These are phyloP conservation scores for Umimayanthus kanabou DNA, from an alignment of 92 coral and sea anemone species.

Conservation along the genomic window DNA sequence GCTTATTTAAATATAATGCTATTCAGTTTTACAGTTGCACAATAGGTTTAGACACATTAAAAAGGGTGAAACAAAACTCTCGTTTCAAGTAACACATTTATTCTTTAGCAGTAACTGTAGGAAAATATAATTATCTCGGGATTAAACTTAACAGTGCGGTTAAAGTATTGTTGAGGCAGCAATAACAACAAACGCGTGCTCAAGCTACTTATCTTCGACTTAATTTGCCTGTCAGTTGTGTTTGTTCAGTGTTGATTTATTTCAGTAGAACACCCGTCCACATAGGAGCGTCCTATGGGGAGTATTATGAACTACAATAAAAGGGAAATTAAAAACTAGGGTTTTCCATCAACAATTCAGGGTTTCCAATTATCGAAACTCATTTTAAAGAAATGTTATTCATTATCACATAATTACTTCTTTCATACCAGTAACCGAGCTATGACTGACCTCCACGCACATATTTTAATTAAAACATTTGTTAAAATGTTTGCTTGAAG, in stretches of 20 bases:
- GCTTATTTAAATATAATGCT: not conserved
- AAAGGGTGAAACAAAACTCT: not conserved
- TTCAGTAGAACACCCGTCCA: conserved; percentile 14
- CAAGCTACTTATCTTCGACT: not conserved
- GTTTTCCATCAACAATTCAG: not conserved
- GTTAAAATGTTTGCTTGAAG: not conserved
- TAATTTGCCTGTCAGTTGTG: conserved; percentile 1
- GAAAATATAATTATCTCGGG: not conserved
- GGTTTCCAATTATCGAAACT: conserved; percentile 13
- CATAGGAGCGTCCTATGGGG: not conserved
- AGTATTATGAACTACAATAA: not conserved
- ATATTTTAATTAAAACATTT: conserved; percentile 8
- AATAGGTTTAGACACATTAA: not conserved
- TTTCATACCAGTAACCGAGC: not conserved
- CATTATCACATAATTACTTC: conserved; percentile 20
- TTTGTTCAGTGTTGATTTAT: not conserved
- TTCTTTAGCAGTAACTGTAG: conserved; percentile 8
- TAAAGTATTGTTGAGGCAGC: not conserved
- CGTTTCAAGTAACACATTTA: not conserved
- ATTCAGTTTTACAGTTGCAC: not conserved
- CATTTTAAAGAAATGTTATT: not conserved
- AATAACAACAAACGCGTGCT: not conserved
- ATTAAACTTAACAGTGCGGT: conserved; percentile 19
- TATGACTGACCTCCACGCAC: not conserved
- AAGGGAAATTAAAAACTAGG: not conserved